Evolutionary conservation across 2,888 invertebrate genomes (phyloP), one percentile per base, ranked within the genome.

Genomic region (Netelia inedita): DNA sequence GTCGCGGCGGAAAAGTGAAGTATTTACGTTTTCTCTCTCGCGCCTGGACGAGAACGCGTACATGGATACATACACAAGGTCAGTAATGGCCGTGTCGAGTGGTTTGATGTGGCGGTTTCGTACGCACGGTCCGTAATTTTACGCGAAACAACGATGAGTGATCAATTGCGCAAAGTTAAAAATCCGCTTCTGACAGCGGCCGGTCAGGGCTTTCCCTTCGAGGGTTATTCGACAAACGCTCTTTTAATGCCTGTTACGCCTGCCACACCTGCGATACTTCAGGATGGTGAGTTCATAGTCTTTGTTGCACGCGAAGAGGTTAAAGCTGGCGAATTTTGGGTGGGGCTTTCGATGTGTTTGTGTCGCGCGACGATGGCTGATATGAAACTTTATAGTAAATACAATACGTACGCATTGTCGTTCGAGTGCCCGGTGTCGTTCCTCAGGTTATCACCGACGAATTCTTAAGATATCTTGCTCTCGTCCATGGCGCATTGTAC

Each of bases 131-230:
- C 53, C 11, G 8, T 68, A 43, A 68, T 46, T 43, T 23, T 14
- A 21, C 9, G 16, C 1, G 9, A 57, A 57, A 57, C 53, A 82
- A 90, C 76, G 72, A 93, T 93, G 91, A 94, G 93, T 93, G 94
- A 94, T 92, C 93, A 94, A 91, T 93, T 94, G 89, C 93, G 92
- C 87, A 91, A 93, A 89, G 94, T 95, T 73, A 95, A 95, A 95
- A 97, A 97, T 94, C 96, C 97, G 43, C 94, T 97, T 89, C 94
- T 97, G 86, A 96, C 96, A 89, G 96, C 96, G 76, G 96, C 97
- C 83, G 96, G 97, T 86, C 96, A 96, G 88, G 96, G 96, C 75
- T 95, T 96, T 88, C 96, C 96, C 14, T 95, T 96, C 78, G 97
- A 97, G 89, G 96, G 96, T 94, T 96, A 96, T 94, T 95, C 96